phyloP scores from a whole-genome alignment of 37 sponge, comb jelly and placozoan genomes.

The Spongilla lacustris region DNA sequence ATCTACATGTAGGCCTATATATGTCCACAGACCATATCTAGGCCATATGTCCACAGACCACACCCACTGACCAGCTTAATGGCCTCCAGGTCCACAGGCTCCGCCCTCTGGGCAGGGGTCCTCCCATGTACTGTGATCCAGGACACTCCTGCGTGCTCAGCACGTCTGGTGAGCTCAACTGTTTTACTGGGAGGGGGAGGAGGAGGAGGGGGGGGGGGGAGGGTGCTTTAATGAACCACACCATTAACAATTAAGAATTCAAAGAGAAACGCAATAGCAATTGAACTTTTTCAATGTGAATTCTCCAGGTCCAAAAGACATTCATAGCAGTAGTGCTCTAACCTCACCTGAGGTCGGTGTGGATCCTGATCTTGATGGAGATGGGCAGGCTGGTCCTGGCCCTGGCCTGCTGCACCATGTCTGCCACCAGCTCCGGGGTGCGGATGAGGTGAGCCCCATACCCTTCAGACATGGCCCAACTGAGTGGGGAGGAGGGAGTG shows the following conservation, averaged over 20 bases:
- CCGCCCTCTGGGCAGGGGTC: slow-evolving; percentile 79
- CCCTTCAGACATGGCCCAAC: slow-evolving; percentile 91
- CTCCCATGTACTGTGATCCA: slow-evolving; percentile 96
- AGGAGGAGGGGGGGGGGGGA: background rate
- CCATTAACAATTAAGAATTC: no score
- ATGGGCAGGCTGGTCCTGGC: slow-evolving; percentile 64
- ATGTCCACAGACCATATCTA: no score
- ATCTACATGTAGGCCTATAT: no score
- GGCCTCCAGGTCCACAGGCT: slow-evolving; percentile 75
- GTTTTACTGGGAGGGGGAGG: slow-evolving; percentile 59
- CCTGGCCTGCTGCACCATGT: slow-evolving; percentile 76
- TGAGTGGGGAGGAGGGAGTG: background rate
- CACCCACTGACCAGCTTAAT: slow-evolving; percentile 67
- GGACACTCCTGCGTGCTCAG: slow-evolving; percentile 76
- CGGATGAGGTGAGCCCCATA: slow-evolving; percentile 76
- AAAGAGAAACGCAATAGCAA: no score
- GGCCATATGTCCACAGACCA: background rate
- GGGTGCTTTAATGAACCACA: background rate
- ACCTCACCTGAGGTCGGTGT: slow-evolving; percentile 64
- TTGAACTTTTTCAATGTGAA: no score
- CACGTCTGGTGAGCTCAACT: slow-evolving; percentile 71
- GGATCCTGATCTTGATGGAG: slow-evolving; percentile 88
- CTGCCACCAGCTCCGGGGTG: slow-evolving; percentile 74
- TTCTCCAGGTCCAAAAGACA: no score
- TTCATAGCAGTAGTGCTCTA: background rate